phyloP scores from a whole-genome alignment of 2,888 invertebrate genomes.

The Drosophila neotestacea region DNA sequence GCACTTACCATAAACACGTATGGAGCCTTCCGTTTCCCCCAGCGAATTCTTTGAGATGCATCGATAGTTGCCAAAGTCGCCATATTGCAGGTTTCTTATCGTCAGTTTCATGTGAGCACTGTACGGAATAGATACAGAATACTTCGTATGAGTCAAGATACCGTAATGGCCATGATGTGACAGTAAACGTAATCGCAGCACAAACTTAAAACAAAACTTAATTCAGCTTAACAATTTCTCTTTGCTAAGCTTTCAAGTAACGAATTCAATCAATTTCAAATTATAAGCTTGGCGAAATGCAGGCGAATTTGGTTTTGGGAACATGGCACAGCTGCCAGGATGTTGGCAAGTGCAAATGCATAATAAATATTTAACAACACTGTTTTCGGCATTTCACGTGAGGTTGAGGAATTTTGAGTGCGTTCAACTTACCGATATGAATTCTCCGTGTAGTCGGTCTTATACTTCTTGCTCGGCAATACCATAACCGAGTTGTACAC shows the following conservation, averaged over 20 bases:
- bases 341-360: conserved; percentile 61
- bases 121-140: conserved; percentile 41
- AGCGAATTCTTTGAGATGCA: conserved; percentile 97
- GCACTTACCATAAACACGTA: conserved; percentile 93
- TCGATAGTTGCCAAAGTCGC: conserved; percentile 95
- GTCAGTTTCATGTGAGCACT: conserved; percentile 95
- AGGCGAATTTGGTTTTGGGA: conserved; percentile 13
- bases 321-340: conserved; percentile 34
- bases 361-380: conserved; percentile 73
- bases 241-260: too few species aligned
- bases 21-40: conserved; percentile 96
- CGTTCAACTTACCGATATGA: conserved; percentile 89
- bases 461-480: conserved; percentile 94
- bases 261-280: too few species aligned
- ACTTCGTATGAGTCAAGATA: conserved; percentile 18
- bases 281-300: conserved; percentile 2
- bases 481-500: conserved; percentile 96
- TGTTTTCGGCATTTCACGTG: conserved; percentile 15
- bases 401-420: not conserved
- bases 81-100: conserved; percentile 92
- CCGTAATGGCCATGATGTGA: too few species aligned
- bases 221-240: too few species aligned
- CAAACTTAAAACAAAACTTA: too few species aligned
- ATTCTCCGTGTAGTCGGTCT: conserved; percentile 92
- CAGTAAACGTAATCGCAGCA: too few species aligned